Evolutionary conservation across 2,797 vertebrate genomes (phyloP).

Genomic region (Sebastes steindachneri): DNA sequence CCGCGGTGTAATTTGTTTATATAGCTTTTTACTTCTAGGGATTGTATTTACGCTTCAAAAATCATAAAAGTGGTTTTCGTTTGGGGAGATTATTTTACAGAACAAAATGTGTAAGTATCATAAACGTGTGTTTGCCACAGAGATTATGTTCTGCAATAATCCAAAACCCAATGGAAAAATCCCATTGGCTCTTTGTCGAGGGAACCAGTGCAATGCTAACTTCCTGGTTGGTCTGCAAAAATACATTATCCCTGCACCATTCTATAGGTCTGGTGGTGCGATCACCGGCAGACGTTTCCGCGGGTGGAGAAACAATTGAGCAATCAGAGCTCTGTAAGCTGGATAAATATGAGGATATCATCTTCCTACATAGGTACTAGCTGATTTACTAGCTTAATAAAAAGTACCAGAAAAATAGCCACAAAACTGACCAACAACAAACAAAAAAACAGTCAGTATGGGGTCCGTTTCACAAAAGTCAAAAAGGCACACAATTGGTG

Average conservation of each 20-base stretch:
- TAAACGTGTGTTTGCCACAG: too few species aligned
- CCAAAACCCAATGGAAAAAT: too few species aligned
- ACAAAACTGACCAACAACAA: neutral
- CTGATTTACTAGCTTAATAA: too few species aligned
- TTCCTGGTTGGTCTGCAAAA: fast-evolving
- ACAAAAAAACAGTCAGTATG: neutral
- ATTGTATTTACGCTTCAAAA: too few species aligned
- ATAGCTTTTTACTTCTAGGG: too few species aligned
- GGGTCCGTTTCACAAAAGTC: neutral
- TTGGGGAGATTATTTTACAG: too few species aligned
- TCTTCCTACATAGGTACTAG: neutral
- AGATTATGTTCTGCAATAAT: too few species aligned
- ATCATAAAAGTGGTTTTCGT: too few species aligned
- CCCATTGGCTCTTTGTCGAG: too few species aligned
- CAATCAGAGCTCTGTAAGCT: neutral
- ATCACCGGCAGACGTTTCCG: fast-evolving
- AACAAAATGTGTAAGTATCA: too few species aligned
- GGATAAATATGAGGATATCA: neutral
- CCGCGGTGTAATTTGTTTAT: fast-evolving
- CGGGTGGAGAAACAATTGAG: neutral
- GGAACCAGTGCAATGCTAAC: too few species aligned
- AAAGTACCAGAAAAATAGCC: neutral
- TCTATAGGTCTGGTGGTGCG: neutral
- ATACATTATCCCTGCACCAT: too few species aligned
- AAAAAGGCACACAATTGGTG: fast-evolving